Evolutionary conservation across 2,113 vertebrate species (phyloP).

Genomic region (Prinia subflava): DNA sequence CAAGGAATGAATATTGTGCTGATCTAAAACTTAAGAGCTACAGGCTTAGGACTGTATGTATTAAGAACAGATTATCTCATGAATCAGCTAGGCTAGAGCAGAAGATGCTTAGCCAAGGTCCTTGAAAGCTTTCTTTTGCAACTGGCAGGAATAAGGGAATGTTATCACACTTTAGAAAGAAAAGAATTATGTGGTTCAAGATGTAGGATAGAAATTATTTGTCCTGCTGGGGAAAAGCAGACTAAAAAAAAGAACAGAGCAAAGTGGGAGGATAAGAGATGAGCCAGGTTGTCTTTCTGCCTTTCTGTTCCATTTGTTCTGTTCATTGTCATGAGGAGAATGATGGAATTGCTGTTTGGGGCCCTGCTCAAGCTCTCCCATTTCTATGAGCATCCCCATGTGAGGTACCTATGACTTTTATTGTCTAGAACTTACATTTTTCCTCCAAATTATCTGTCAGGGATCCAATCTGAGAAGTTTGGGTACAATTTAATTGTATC

Average conservation of each 20-base stretch:
- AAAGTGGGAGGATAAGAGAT: background rate
- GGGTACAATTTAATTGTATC: background rate
- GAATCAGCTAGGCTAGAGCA: constrained; percentile 13
- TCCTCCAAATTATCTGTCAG: background rate
- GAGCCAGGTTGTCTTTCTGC: background rate
- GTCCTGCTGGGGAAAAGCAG: background rate
- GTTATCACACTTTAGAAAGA: background rate
- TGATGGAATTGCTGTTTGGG: background rate
- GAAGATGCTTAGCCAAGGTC: constrained; percentile 11
- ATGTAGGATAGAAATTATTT: background rate
- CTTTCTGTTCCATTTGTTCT: background rate
- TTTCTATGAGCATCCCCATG: background rate
- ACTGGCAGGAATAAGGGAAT: background rate
- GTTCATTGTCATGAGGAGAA: background rate
- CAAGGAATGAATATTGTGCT: constrained; percentile 41
- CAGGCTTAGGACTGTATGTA: background rate
- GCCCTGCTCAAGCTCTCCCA: background rate
- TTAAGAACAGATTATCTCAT: constrained; percentile 46
- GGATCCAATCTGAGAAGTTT: background rate
- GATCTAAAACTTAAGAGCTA: constrained; percentile 28
- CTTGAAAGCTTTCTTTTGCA: constrained; percentile 17
- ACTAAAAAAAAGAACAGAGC: background rate
- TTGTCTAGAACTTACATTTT: background rate
- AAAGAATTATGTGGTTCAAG: background rate
- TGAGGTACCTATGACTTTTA: background rate